Evolutionary conservation across 2,113 vertebrate species (phyloP).

Genomic region (Galeopterus variegatus): DNA sequence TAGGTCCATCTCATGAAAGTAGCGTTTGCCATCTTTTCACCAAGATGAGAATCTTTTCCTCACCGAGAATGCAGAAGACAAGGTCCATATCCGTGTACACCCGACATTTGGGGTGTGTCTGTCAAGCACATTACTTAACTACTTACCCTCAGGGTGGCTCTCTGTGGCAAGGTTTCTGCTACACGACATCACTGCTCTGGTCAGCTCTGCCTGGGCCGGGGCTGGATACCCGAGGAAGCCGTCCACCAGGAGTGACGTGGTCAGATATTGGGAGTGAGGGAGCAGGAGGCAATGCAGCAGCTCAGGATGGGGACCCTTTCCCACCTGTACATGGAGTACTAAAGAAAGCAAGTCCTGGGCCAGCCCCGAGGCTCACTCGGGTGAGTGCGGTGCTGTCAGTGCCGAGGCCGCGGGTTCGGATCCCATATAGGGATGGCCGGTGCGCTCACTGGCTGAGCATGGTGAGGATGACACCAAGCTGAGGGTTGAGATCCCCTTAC

Average conservation of each 20-base stretch:
- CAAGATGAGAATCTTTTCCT: neutral
- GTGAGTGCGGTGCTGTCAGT: no score
- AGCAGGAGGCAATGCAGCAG: no score
- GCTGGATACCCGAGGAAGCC: neutral
- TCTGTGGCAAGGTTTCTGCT: neutral
- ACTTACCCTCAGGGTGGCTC: neutral
- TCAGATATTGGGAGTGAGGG: no score
- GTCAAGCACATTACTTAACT: no score
- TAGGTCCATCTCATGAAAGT: neutral
- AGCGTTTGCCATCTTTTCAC: neutral
- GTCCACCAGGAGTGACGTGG: neutral
- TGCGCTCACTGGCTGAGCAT: no score
- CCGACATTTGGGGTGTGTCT: neutral
- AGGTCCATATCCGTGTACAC: accelerated
- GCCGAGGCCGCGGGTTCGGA: no score
- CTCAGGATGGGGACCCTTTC: neutral
- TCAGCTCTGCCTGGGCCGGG: no score
- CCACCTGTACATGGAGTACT: accelerated
- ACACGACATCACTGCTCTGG: neutral
- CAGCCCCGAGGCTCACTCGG: no score
- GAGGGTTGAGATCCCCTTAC: no score
- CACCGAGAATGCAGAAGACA: neutral
- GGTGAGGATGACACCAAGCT: no score
- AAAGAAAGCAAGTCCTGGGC: neutral
- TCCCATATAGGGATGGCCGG: no score